Evolutionary conservation across 1,140 invertebrate species (phyloP), one percentile per base, ranked within the genome.

Genomic region (Stegodyphus mimosarum): DNA sequence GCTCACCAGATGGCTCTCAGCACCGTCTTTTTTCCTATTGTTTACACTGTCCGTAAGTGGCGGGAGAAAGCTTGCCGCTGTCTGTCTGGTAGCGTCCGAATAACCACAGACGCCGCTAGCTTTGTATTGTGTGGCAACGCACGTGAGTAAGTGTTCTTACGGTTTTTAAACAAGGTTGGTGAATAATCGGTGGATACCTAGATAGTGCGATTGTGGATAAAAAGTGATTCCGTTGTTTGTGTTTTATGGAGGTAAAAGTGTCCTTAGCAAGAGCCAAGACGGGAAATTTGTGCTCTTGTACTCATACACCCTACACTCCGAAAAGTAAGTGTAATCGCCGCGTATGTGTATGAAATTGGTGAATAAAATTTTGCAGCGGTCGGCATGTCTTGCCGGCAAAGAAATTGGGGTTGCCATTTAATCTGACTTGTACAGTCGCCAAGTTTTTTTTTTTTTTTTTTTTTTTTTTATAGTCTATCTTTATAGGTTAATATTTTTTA

Each of bases 241-340:
- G 15, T 84, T 80, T 75, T 84, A 84, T 84, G 81, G 81, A 84
- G 81, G 72, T 84, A 17, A 84, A 84, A 84, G 81, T 84, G 64
- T 84, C 81, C n/a, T 71, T 84, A 66, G 81, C 72, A 10, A 84
- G 81, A 76, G 18, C 81, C 81, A 84, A 84, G 70, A 84, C 81
- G 81, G 81, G 81, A 33, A 84, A 84, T 69, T 69, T 84, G 64
- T 84, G 81, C 81, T 84, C 81, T 15, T 84, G 81, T 60, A n/a
- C 81, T 33, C 81, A 74, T 60, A 52, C 81, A n/a, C 73, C 81
- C 51, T 84, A 76, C 81, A 11, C 72, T 53, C 13, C 73, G 1
- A 33, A 70, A 52, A 79, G 76, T 79, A 79, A 55, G 76, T 69
- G 33, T 17, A n/a, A 17, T 77, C 33, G 55, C 55, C 55, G 9